These are phyloP conservation scores for Mola mola DNA, from an alignment of 2,113 vertebrate genomes.

Conservation along the genomic window DNA sequence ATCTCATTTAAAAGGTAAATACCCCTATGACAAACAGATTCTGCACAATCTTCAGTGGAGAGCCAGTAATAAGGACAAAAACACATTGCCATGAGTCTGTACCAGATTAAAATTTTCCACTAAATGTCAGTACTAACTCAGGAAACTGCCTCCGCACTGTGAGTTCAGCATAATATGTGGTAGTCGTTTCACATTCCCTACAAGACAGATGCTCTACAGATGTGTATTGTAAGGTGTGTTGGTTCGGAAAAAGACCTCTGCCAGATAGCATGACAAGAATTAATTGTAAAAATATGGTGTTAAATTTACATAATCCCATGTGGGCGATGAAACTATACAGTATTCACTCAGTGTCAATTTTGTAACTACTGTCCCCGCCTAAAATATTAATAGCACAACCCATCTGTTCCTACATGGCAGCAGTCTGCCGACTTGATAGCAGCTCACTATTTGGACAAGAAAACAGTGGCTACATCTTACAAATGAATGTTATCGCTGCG, in stretches of 20 bases:
- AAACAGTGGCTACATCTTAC: slow-evolving; percentile 70
- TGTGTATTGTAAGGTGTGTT: too few relatives aligned
- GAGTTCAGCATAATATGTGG: neutral
- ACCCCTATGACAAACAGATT: neutral
- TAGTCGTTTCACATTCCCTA: neutral
- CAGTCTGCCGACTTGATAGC: slow-evolving; percentile 67
- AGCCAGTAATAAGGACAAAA: slow-evolving; percentile 30
- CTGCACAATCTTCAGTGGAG: neutral
- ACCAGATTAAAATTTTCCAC: slow-evolving; percentile 19
- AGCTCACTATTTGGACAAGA: slow-evolving; percentile 62
- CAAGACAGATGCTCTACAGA: too few relatives aligned
- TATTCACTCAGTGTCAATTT: slow-evolving; percentile 69
- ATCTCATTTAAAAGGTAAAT: slow-evolving; percentile 68
- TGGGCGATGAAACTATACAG: slow-evolving; percentile 47
- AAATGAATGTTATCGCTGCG: slow-evolving; percentile 48
- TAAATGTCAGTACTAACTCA: slow-evolving; percentile 21
- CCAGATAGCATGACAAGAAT: too few relatives aligned
- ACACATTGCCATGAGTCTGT: slow-evolving; percentile 6
- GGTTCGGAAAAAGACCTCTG: too few relatives aligned
- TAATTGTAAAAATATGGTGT: slow-evolving; percentile 6
- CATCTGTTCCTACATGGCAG: slow-evolving; percentile 68
- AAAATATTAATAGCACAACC: slow-evolving; percentile 73
- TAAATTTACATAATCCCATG: slow-evolving; percentile 15
- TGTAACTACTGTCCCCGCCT: slow-evolving; percentile 43
- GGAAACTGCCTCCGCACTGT: slow-evolving; percentile 1